Evolutionary conservation across 2,888 invertebrate genomes (phyloP).

Genomic region (Formica aserva): DNA sequence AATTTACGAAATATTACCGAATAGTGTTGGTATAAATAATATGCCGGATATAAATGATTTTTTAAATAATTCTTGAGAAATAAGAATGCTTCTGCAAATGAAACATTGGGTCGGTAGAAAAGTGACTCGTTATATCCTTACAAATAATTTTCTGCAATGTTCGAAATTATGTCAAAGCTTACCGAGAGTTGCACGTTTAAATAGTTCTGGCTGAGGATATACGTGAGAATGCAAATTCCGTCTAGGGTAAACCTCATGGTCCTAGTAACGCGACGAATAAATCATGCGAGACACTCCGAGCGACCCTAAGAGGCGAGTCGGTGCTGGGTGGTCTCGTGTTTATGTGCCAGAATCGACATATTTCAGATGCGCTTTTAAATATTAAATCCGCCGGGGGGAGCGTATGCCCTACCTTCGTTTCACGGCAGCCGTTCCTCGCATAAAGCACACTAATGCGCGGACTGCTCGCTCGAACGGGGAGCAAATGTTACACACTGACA

Average conservation of each 20-base stretch:
- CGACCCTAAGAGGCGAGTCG: constrained; percentile 61
- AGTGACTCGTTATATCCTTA: background rate
- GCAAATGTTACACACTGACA: constrained; percentile 53
- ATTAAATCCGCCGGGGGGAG: constrained; percentile 80
- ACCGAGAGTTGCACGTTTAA: constrained; percentile 14
- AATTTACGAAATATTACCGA: background rate
- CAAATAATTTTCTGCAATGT: background rate
- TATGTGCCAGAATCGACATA: constrained; percentile 85
- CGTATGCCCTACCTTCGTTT: constrained; percentile 59
- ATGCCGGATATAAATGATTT: background rate
- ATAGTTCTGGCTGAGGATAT: constrained; percentile 25
- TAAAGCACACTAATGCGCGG: constrained; percentile 67
- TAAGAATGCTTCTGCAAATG: no score
- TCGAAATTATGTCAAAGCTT: constrained; percentile 16
- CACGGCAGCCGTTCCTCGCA: constrained; percentile 53
- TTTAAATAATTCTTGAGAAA: background rate
- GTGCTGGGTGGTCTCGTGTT: constrained; percentile 78
- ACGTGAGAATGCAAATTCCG: constrained; percentile 70
- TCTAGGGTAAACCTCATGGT: constrained; percentile 72
- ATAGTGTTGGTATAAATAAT: background rate
- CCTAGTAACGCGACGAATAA: constrained; percentile 80
- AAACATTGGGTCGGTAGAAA: background rate
- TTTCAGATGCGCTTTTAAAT: constrained; percentile 85
- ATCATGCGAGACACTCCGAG: constrained; percentile 78
- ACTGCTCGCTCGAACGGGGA: constrained; percentile 35